Base-by-base conservation (phyloP, 2,888 invertebrate genomes). In the Phalera bucephala region DNA sequence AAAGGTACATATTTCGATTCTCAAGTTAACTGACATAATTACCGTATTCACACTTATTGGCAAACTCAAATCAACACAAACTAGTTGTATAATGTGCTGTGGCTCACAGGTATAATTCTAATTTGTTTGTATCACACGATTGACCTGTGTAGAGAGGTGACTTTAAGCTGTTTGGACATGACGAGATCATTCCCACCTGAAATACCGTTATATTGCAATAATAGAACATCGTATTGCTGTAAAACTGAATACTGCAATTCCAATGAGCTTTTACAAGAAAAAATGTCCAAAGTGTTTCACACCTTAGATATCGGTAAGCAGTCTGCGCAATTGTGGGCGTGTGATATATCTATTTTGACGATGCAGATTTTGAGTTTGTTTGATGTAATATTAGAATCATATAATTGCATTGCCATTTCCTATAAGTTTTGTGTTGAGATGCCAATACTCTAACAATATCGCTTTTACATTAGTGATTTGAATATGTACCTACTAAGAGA, bases 141-240 rank as follows among this genome's bases (percentile, higher is more conserved):
- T 80, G 66, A 72, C 75, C 72, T 74, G 68, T 80, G 69, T 82
- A 85, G 85, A 59, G 74, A 72, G 79, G 74, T 85, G 83, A 72
- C 68, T 64, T 89, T 92, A 91, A 91, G 92, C 91, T 92, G 90
- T 91, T 79, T 84, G 87, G 79, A 72, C 76, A 58, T 56, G 62
- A 65, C 57, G 53, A 75, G 72, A 69, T 88, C 90, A 69, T 91
- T 92, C 72, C 92, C 92, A 75, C 92, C 91, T 57, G 91, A 78
- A 55, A 70, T 79, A 61, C 85, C 87, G 64, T 59, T 80, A 68
- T 53, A 70, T 68, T 89, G 88, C 83, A 73, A 76, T 74, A 65
- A 67, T 42, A 56, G 72, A 57, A 72, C 76, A 71, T 69, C 69
- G 62, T 82, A 78, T 80, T 89, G 88, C 86, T 89, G 88, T 83